These are phyloP conservation scores for Magallana ariakensis DNA, from an alignment of 1,140 invertebrate genomes.

Conservation along the genomic window DNA sequence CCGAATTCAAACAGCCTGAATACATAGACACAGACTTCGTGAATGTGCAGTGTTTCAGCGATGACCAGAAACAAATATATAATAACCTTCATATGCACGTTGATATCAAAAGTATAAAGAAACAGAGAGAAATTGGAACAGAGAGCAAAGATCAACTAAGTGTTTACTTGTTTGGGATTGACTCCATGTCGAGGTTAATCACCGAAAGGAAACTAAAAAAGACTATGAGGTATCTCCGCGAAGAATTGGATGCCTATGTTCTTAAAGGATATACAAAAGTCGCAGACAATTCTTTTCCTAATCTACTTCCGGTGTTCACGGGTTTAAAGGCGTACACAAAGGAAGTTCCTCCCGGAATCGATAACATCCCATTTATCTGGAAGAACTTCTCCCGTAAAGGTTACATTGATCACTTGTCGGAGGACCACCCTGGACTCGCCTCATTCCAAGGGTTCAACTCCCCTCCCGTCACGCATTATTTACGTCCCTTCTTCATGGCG, in stretches of 20 bases:
- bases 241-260: slow-evolving; percentile 68
- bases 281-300: slow-evolving; percentile 50
- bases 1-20: slow-evolving; percentile 14
- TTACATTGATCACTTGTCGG: slow-evolving; percentile 22
- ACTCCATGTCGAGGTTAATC: slow-evolving; percentile 91
- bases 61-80: slow-evolving; percentile 28
- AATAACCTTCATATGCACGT: slow-evolving; percentile 47
- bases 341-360: slow-evolving; percentile 15
- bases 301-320: slow-evolving; percentile 50
- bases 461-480: slow-evolving; percentile 43
- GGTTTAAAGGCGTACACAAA: slow-evolving; percentile 43
- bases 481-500: slow-evolving; percentile 66
- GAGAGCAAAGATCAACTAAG: slow-evolving; percentile 38
- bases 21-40: slow-evolving; percentile 49
- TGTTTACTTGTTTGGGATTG: slow-evolving; percentile 80
- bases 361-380: slow-evolving; percentile 47
- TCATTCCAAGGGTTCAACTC: slow-evolving; percentile 51
- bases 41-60: slow-evolving; percentile 44
- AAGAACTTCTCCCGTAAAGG: slow-evolving; percentile 47
- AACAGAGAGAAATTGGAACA: neutral
- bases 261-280: slow-evolving; percentile 76
- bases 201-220: slow-evolving; percentile 89
- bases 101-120: slow-evolving; percentile 43
- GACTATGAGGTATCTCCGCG: slow-evolving; percentile 83
- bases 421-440: slow-evolving; percentile 44